phyloP scores from a whole-genome alignment of 30 jellyfish, hydroid and myxozoan species.

The Pseudorhiza aurosa region DNA sequence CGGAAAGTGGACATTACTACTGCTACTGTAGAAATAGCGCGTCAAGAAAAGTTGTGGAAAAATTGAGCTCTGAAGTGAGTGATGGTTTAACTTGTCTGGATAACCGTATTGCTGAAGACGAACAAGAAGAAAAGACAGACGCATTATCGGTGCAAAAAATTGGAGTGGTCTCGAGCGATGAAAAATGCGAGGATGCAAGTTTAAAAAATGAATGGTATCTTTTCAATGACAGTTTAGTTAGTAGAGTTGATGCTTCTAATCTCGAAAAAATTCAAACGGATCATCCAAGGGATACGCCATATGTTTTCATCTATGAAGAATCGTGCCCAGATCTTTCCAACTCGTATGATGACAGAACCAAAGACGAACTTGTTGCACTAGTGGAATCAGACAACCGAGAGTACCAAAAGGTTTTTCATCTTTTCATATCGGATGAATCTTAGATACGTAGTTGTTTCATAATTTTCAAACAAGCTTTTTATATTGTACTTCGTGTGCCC shows the following conservation, averaged over 20 bases:
- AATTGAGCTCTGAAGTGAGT: background rate
- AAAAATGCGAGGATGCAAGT: background rate
- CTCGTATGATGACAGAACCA: background rate
- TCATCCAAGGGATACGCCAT: conserved; percentile 92
- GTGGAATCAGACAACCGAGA: conserved; percentile 55
- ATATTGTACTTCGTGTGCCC: background rate
- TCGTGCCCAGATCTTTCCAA: background rate
- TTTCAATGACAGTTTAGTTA: conserved; percentile 72
- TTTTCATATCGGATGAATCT: background rate
- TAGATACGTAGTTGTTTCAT: background rate
- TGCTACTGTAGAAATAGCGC: conserved; percentile 41
- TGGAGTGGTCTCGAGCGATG: background rate
- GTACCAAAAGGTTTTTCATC: background rate
- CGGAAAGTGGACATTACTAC: conserved; percentile 93
- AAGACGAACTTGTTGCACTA: background rate
- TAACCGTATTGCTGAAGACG: no score
- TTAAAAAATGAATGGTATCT: conserved; percentile 60
- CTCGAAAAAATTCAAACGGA: conserved; percentile 35
- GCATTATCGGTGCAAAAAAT: background rate
- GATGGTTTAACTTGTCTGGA: background rate
- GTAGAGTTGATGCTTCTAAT: conserved; percentile 30
- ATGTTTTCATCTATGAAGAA: conserved; percentile 82
- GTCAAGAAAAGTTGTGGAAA: background rate
- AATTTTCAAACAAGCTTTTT: background rate
- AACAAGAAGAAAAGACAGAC: background rate